Evolutionary conservation across 2,888 invertebrate genomes (phyloP), one percentile per base, ranked within the genome.

Genomic region (Euzetes globulus): DNA sequence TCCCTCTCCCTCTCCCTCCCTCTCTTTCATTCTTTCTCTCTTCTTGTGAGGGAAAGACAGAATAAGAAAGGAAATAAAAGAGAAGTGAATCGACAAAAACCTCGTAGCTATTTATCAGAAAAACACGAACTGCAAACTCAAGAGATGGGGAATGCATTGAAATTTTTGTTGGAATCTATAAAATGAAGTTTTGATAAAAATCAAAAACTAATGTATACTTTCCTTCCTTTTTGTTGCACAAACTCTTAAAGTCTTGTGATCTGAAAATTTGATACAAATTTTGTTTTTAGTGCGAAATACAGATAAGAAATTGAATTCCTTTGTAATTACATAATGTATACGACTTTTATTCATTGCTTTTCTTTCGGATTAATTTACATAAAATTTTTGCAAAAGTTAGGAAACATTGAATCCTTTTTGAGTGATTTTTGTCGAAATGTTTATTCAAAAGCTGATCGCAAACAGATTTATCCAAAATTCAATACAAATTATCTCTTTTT

Each of bases 131-230:
- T 33, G n/a, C 15, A 37, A 58, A 41, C 41, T 13, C 11, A 27
- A 47, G 22, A 1, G 47, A 41, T 5, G 22, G n/a, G 68, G 25
- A 25, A 47, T 11, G 37, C 7, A 65, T 9, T 17, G 17, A 60
- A 33, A 33, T 11, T 70, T 70, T 22, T 5, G 33, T 37, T 33
- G 9, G 45, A 70, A 70, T 70, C 47, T 70, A 70, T 25, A 70
- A 70, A 47, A 70, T 25, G 45, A 70, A 70, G 70, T 70, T 70
- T 65, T 70, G 47, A 70, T 70, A 70, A 65, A 27, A 70, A 70
- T 70, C 68, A 70, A 47, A 65, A 70, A 47, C 47, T 70, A 68
- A 68, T 68, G 68, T 22, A 37, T 19, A 19, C 27, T 45, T 70
- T 70, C 63, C 37, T 65, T 37, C 33, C 37, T 11, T 65, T 65